Evolutionary conservation across 2,888 invertebrate genomes (phyloP), one percentile per base, ranked within the genome.

Genomic region (Hydropsyche betteni): DNA sequence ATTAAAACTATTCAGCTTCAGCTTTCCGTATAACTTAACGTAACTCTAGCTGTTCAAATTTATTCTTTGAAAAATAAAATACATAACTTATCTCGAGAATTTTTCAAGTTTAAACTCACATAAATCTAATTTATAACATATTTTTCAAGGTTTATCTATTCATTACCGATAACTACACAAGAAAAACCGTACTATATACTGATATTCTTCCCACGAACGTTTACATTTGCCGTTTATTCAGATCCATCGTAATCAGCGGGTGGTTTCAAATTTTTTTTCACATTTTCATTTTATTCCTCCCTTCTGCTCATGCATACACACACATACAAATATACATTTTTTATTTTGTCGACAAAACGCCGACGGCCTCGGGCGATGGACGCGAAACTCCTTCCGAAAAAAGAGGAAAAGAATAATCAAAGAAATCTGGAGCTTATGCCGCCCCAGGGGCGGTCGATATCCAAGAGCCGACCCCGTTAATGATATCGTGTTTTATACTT

Each of bases 371-470:
- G 8, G 64, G 64, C 64, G 64, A 64, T 64, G 64, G 64, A 64
- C 64, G 33, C 64, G n/a, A 64, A 61, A 64, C 64, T 64, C 64
- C 36, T 64, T 64, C 64, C 24, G 64, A 64, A 36, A 64, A 64
- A 34, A 64, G 64, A 64, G 64, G 64, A 64, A 64, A 36, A 64
- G 64, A 64, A 64, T 64, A 64, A 64, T 64, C 64, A 64, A 64
- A 64, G 64, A 64, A 64, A 64, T 64, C 64, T 64, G 12, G 34
- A 64, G 64, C 64, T 64, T 64, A 64, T 64, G 36, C 12, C 64
- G 64, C 64, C 64, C 33, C 6, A 44, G 36, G 34, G 64, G 64
- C 64, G 24, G 64, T 64, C 64, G 64, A 64, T 64, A 36, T 64
- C 64, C 34, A 36, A 64, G 24, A 64, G 36, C 36, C 64, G 64